A percentile compares a stretch with the other conserved stretches of the same genome.
phyloP scores from a whole-genome alignment of 2,888 invertebrate species.

The Rhodophaea formosa region DNA sequence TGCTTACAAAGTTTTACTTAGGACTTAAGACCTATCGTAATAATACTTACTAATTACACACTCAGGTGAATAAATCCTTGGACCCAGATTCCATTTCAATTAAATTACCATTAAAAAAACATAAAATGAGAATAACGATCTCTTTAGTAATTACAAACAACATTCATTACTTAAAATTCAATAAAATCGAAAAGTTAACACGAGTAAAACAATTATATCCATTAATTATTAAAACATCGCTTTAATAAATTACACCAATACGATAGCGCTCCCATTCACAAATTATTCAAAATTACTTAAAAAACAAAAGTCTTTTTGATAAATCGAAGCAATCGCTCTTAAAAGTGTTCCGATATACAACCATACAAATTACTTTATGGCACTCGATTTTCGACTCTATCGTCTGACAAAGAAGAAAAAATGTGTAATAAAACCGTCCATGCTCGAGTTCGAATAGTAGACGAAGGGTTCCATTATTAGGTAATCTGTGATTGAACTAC shows the following conservation, averaged over 20 bases:
- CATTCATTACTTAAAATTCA: slow-evolving; percentile 34
- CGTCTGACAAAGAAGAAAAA: slow-evolving; percentile 22
- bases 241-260: slow-evolving; percentile 57
- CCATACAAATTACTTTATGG: slow-evolving; percentile 29
- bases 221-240: slow-evolving; percentile 54
- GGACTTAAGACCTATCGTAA: neutral
- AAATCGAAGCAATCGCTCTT: slow-evolving; percentile 56
- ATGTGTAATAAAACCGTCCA: slow-evolving; percentile 28
- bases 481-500: no score
- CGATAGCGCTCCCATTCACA: slow-evolving; percentile 63
- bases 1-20: neutral
- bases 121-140: slow-evolving; percentile 42
- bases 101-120: slow-evolving; percentile 45
- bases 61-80: slow-evolving; percentile 14
- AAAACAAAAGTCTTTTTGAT: slow-evolving; percentile 58
- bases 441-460: no score
- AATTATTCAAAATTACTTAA: slow-evolving; percentile 68
- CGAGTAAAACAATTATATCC: slow-evolving; percentile 49
- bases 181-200: slow-evolving; percentile 43
- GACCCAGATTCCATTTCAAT: slow-evolving; percentile 28
- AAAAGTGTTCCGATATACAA: slow-evolving; percentile 38
- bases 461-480: no score
- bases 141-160: slow-evolving; percentile 34
- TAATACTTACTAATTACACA: slow-evolving; percentile 8
- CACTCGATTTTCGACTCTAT: slow-evolving; percentile 31